These are phyloP conservation scores for Sylvilagus floridanus DNA, from an alignment of 2,797 vertebrate genomes.

Conservation along the genomic window DNA sequence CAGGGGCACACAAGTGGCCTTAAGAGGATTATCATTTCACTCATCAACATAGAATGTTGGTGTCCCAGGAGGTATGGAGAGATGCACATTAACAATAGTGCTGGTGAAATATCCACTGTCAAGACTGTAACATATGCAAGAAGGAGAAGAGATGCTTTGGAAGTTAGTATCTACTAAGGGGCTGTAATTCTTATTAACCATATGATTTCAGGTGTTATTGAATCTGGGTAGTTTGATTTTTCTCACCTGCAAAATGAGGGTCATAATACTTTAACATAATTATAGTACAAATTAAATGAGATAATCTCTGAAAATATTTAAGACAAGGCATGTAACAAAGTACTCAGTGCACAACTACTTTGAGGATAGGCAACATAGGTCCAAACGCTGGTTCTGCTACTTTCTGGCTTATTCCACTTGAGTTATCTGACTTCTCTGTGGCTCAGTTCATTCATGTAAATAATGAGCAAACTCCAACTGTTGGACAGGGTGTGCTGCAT, in stretches of 20 bases:
- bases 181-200: background rate
- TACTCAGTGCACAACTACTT: background rate
- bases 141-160: background rate
- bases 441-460: background rate
- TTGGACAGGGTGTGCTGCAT: background rate
- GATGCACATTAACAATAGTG: background rate
- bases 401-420: background rate
- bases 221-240: background rate
- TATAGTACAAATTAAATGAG: conserved; percentile 6
- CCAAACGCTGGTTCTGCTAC: background rate
- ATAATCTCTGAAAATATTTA: background rate
- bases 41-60: background rate
- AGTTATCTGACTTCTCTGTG: background rate
- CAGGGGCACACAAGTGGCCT: background rate
- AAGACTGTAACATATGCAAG: background rate
- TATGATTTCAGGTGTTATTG: background rate
- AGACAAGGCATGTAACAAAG: background rate
- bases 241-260: background rate
- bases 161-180: background rate
- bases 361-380: background rate
- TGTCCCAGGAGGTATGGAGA: background rate
- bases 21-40: background rate
- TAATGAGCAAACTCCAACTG: background rate
- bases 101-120: background rate
- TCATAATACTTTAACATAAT: background rate